Evolutionary conservation across 2,888 invertebrate genomes (phyloP), one percentile per base, ranked within the genome.

Genomic region (Agrotis segetum): DNA sequence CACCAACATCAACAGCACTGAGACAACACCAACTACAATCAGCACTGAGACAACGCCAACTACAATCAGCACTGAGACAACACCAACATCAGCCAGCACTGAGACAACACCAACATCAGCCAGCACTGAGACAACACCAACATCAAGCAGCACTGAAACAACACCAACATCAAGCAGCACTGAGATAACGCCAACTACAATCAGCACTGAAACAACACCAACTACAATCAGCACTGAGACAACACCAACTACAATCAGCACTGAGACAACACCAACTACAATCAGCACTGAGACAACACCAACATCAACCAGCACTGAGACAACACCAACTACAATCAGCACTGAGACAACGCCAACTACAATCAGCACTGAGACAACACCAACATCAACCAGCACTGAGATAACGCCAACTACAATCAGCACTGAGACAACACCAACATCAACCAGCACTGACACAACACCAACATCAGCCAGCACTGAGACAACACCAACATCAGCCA

Each of bases 401-500:
- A 52, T 60, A 0, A 67, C 64, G 0, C 29, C 19, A 3, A 71
- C 66, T 0, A 34, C n/a, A n/a, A n/a, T n/a, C n/a, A n/a, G n/a
- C n/a, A n/a, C n/a, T n/a, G n/a, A 17, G 0, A 16, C 52, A 7
- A 19, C 19, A 1, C 14, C 40, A 0, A 17, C 34, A 3, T 16
- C 58, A 16, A 66, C 34, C 1, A 7, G 7, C 6, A 58, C 49
- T 0, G 24, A 65, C 0, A 17, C n/a, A 4, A 21, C 52, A 0
- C 34, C 34, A 7, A 34, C 17, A 0, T 13, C 50, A 1, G 6
- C 58, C 0, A 16, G 49, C 16, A 44, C 40, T 11, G 34, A n/a
- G n/a, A 44, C 50, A 0, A 29, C n/a, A 40, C 11, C 61, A 7
- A 44, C 56, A 0, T 13, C 61, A 0, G n/a, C n/a, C n/a, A n/a